A percentile compares a stretch with the other conserved stretches of the same genome.
phyloP scores from a whole-genome alignment of 2,888 invertebrate species.

The Philereme vetulata region DNA sequence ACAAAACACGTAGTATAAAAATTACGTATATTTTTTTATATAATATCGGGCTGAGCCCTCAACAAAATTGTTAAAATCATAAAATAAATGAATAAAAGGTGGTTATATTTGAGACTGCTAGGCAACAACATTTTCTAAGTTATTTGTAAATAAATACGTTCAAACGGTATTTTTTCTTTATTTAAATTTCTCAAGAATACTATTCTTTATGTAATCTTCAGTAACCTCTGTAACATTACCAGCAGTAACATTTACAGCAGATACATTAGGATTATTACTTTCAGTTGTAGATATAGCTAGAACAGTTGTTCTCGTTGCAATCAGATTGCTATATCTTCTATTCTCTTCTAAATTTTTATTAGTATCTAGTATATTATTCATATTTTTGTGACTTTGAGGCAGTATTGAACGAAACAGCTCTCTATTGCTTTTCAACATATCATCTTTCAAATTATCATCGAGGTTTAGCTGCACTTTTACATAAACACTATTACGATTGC shows the following conservation, averaged over 20 bases:
- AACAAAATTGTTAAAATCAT: not conserved
- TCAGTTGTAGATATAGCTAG: not conserved
- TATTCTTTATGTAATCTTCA: constrained; percentile 10
- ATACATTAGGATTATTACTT: not conserved
- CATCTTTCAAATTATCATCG: constrained; percentile 46
- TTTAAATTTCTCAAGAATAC: constrained; percentile 9
- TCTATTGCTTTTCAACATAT: constrained; percentile 14
- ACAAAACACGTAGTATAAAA: too few relatives aligned
- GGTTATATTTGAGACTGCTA: constrained; percentile 25
- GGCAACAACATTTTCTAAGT: constrained; percentile 23
- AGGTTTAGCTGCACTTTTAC: constrained; percentile 54
- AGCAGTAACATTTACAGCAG: not conserved
- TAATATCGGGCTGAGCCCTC: not conserved
- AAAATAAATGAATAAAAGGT: not conserved
- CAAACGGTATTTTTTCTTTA: constrained; percentile 20
- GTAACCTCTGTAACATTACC: not conserved
- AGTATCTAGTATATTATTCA: not conserved
- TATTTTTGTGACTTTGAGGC: not conserved
- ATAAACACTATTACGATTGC: constrained; percentile 42
- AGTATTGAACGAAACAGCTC: not conserved
- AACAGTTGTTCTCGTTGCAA: constrained; percentile 16
- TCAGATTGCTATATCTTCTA: constrained; percentile 4
- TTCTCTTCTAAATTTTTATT: not conserved
- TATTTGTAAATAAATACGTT: constrained; percentile 26
- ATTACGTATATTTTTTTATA: not conserved